Conservation (phyloP, 2,888 invertebrate species). For the Blastobasis lacticolella region DNA sequence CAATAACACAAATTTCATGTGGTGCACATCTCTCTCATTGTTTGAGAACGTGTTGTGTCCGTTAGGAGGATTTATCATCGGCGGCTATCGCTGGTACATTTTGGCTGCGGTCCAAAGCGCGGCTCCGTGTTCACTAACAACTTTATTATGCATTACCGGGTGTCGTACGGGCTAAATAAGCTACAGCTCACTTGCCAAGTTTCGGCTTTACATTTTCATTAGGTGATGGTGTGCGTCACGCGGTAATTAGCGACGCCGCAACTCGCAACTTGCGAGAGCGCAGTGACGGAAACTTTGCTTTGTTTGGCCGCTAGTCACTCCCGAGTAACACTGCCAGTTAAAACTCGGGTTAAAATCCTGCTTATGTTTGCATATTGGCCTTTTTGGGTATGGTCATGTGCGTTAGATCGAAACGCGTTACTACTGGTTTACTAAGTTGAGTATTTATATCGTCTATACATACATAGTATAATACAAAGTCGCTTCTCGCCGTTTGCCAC, state of each 20-base stretch:
- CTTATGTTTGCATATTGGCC: no score
- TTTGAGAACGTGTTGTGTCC: neutral
- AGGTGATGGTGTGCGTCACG: constrained; percentile 34
- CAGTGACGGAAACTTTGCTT: neutral
- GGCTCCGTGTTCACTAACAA: constrained; percentile 41
- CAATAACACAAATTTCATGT: no score
- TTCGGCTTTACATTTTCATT: constrained; percentile 64
- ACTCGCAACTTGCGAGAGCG: neutral
- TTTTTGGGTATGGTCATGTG: no score
- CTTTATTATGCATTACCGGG: constrained; percentile 65
- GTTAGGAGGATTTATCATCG: constrained; percentile 34
- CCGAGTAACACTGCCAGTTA: no score
- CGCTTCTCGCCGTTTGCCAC: no score
- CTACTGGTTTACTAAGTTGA: no score
- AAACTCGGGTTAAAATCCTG: no score
- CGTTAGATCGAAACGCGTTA: no score
- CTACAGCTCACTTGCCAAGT: constrained; percentile 63
- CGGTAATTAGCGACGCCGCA: constrained; percentile 21
- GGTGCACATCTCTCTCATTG: no score
- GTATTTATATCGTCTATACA: no score
- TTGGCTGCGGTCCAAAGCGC: constrained; percentile 43
- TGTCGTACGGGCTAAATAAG: constrained; percentile 59
- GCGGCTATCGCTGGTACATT: constrained; percentile 34
- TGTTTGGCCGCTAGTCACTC: neutral
- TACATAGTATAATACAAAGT: no score